Percentiles rank a stretch among this genome's conserved stretches.
Evolutionary conservation across 1,140 invertebrate species (phyloP).

Genomic region (Micrasema minimum): DNA sequence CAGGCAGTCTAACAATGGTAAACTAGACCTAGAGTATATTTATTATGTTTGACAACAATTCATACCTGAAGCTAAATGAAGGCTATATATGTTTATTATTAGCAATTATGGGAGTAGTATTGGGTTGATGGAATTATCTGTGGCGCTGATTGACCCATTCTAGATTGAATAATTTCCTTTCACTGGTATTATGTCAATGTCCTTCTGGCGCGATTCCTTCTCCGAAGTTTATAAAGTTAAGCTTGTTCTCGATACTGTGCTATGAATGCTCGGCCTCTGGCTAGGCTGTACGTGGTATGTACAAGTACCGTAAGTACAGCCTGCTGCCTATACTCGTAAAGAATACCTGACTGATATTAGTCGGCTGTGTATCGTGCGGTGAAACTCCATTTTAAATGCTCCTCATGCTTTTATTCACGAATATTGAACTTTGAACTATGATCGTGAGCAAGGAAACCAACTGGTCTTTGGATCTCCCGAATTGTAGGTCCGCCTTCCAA

Average conservation of each 20-base stretch:
- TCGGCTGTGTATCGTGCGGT: conserved; percentile 12
- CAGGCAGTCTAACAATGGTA: too few relatives aligned
- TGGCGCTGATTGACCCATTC: too few relatives aligned
- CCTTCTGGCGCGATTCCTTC: conserved; percentile 1
- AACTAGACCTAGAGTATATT: too few relatives aligned
- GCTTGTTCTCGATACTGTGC: not conserved
- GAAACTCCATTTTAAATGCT: conserved; percentile 32
- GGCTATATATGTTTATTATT: too few relatives aligned
- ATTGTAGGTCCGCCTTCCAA: conserved; percentile 28
- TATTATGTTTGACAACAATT: too few relatives aligned
- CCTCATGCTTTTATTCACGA: conserved; percentile 41
- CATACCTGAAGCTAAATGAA: too few relatives aligned
- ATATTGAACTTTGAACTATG: conserved; percentile 44
- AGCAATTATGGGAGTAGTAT: too few relatives aligned
- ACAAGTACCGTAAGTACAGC: too few relatives aligned
- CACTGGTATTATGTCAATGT: not conserved
- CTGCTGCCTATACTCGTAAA: too few relatives aligned
- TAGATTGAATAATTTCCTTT: not conserved
- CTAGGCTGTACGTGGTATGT: too few relatives aligned
- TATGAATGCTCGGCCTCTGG: too few relatives aligned
- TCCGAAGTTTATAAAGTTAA: not conserved
- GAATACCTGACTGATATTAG: not conserved
- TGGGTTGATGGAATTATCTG: too few relatives aligned
- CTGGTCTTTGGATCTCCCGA: conserved; percentile 47
- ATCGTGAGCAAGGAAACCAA: conserved; percentile 38